Base-by-base conservation (phyloP, 2,113 vertebrate genomes). In the Thomomys bottae region DNA sequence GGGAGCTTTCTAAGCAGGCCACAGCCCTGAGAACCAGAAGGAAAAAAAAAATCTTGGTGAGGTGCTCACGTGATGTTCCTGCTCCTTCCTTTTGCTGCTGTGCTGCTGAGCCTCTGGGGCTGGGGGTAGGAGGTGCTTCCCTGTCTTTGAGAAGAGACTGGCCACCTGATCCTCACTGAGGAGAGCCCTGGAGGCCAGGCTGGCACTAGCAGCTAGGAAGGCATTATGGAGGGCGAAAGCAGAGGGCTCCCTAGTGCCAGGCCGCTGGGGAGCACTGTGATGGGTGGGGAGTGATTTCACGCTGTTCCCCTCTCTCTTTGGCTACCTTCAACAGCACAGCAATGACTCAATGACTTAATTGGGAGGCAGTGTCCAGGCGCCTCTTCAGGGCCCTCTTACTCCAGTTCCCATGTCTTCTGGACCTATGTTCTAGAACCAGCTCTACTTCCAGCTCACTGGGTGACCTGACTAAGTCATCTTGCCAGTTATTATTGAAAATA, bases 391-490 rank as follows among this genome's bases (percentile, higher is more conserved):
- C 45, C 24, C 72, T 30, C 6, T 49, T 57, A 38, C 3, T 32
- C 26, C 1, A 0, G 12, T 7, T 57, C 57, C 42, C 4, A 12
- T 3, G 21, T 21, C 64, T 36, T 61, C 17, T 2, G 26, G 54
- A 38, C 36, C 26, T 23, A 45, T 0, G 3, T 5, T 6, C 32
- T 7, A 54, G 24, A 12, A 18, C 17, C 68, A 32, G 84, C 76
- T 54, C n/a, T 30, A 72, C 26, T 21, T 11, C 6, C 23, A 11
- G 61, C 11, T 80, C 71, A 11, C 30, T 0, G 38, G 18, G 63
- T 67, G 63, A 72, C 90, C 94, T 54, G 88, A 63, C 14, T 32
- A 18, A 83, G 54, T 45, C 34, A 34, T n/a, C 36, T 78, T 49
- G 30, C 87, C 71, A 42, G 57, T 87, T 34, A 32, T 67, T 7